Evolutionary conservation across 2,797 vertebrate species (phyloP), one percentile per base, ranked within the genome.

Genomic region (Saxicola maurus): DNA sequence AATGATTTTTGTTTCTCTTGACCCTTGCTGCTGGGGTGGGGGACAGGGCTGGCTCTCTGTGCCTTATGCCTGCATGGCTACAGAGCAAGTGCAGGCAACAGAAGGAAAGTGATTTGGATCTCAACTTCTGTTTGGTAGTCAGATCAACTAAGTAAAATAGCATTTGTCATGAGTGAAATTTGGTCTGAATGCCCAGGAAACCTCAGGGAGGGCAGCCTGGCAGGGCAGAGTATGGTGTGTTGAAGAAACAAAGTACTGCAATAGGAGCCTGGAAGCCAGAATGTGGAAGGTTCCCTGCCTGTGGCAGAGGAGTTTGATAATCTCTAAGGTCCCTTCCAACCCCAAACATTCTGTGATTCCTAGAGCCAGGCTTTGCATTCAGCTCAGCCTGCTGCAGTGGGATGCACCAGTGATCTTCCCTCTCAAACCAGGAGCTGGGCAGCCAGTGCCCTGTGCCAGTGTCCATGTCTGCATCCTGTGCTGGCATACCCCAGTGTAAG

Each of bases 361-460:
- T 24, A 28, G 31, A 65, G 31, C 13, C 59, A 57, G 19, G 37
- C 71, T 74, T 23, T 86, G 59, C 10, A 6, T 64, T 42, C 53
- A 45, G 52, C 61, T 60, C 42, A 64, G 62, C 42, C 38, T 7
- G 2, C 40, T 62, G 76, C 24, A 18, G 10, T n/a, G 0, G 0
- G 16, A 27, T 37, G 31, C 40, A 33, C 3, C 25, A 6, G 24
- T 13, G 17, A 25, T 35, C 35, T 30, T 53, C 25, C 8, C 7
- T 57, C 18, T 92, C 57, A 30, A 59, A 52, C 10, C 23, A n/a
- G 52, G 17, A 38, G 24, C 21, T 73, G 45, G 20, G 30, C 59
- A 76, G 23, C 13, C 65, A 49, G 20, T 0, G 0, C 25, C 2
- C 0, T 18, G 31, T 46, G 30, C 40, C 48, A 12, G 17, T 6